Evolutionary conservation across 35 echinoderm and acorn worm genomes (phyloP).

Genomic region (Ophioderma brevispina): DNA sequence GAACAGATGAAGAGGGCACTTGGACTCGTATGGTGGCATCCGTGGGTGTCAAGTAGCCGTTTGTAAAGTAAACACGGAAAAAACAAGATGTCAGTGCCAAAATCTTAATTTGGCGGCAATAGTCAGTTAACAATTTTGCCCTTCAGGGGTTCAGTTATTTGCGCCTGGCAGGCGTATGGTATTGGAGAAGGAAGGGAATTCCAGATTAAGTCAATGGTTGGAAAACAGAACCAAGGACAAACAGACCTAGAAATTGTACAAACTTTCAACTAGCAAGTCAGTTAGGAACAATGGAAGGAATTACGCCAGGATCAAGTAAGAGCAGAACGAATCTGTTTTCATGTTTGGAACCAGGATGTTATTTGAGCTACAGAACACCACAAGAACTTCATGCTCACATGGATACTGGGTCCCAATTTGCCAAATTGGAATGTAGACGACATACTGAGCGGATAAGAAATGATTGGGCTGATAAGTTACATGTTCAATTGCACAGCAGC

Average conservation of each 20-base stretch:
- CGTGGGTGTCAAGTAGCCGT: neutral
- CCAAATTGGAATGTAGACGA: neutral
- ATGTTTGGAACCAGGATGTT: neutral
- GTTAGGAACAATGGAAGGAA: no score
- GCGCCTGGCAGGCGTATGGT: neutral
- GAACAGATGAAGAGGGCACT: constrained; percentile 19
- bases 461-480: neutral
- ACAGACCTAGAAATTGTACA: no score
- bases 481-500: neutral
- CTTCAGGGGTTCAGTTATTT: neutral
- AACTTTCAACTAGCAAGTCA: no score
- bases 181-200: neutral
- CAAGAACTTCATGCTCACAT: neutral
- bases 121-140: neutral
- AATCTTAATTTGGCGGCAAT: neutral
- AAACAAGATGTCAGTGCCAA: neutral
- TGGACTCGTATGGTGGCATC: neutral
- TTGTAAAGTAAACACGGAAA: neutral
- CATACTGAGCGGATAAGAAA: neutral
- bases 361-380: neutral
- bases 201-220: no score
- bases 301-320: no score
- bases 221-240: no score
- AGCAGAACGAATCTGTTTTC: neutral
- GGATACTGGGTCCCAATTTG: neutral